These are phyloP conservation scores for Pseudolycoriella hygida DNA, from an alignment of 2,888 invertebrate genomes.

Conservation along the genomic window DNA sequence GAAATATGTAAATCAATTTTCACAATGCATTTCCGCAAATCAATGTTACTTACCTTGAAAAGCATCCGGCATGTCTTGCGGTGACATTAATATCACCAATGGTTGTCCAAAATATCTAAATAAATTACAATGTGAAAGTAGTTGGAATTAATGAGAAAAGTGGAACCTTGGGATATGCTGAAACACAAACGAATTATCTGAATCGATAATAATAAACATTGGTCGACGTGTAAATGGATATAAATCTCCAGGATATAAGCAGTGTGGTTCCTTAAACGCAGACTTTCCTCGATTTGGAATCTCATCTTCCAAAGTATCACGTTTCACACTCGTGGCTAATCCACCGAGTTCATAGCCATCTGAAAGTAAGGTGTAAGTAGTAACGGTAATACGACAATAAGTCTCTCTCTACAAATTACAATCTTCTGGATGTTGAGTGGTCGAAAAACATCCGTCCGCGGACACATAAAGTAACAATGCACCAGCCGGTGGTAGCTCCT, in stretches of 20 bases:
- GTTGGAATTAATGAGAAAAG: no score
- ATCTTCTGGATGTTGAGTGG: constrained; percentile 73
- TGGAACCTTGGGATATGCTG: constrained; percentile 56
- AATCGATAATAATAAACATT: constrained; percentile 84
- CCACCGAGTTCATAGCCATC: constrained; percentile 86
- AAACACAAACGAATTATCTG: constrained; percentile 86
- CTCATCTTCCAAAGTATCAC: constrained; percentile 39
- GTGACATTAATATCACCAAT: constrained; percentile 82
- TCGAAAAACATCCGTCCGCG: constrained; percentile 74
- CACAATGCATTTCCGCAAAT: constrained; percentile 1
- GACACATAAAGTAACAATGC: constrained; percentile 84
- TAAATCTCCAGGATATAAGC: constrained; percentile 84
- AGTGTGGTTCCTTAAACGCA: constrained; percentile 46
- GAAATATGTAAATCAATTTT: not conserved
- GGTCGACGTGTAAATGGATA: constrained; percentile 86
- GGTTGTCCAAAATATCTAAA: constrained; percentile 78
- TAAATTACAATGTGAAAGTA: not conserved
- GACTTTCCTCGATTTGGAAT: constrained; percentile 27
- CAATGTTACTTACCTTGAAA: constrained; percentile 48
- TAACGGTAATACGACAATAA: constrained; percentile 4
- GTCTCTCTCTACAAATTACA: no score
- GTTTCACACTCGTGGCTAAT: constrained; percentile 71
- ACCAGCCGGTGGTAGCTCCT: constrained; percentile 82
- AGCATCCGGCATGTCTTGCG: constrained; percentile 70
- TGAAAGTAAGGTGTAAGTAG: constrained; percentile 28